Percentiles rank a stretch among this genome's conserved stretches.
Evolutionary conservation across 2,888 invertebrate genomes (phyloP).

Genomic region (Aporophyla lueneburgensis): DNA sequence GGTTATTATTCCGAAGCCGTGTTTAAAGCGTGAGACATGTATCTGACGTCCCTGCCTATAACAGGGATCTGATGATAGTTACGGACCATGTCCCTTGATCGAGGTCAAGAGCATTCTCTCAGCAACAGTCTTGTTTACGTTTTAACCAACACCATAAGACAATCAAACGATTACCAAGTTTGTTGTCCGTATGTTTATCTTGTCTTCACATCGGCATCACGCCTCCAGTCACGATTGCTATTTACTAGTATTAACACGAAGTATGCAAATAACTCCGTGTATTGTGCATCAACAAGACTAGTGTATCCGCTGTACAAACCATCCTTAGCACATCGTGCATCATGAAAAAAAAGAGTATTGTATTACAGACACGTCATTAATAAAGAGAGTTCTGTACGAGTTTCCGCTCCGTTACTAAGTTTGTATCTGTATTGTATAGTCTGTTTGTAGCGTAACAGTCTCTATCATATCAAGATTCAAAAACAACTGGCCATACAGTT

Average conservation of each 20-base stretch:
- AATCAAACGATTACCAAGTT: constrained; percentile 58
- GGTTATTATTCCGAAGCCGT: constrained; percentile 9
- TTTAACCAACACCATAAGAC: constrained; percentile 26
- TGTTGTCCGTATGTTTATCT: constrained; percentile 59
- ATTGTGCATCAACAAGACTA: constrained; percentile 62
- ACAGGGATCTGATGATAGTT: background rate
- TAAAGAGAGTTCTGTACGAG: constrained; percentile 51
- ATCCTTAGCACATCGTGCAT: constrained; percentile 47
- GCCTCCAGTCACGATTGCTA: constrained; percentile 71
- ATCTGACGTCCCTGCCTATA: constrained; percentile 3
- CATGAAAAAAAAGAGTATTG: constrained; percentile 57
- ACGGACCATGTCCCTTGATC: constrained; percentile 19
- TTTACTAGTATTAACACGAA: constrained; percentile 68
- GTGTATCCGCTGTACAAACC: constrained; percentile 52
- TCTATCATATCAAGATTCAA: constrained; percentile 37
- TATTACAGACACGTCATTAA: constrained; percentile 54
- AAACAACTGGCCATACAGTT: constrained; percentile 12
- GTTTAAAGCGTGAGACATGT: constrained; percentile 6
- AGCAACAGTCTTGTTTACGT: constrained; percentile 43
- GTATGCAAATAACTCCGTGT: constrained; percentile 69
- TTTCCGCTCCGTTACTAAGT: constrained; percentile 35
- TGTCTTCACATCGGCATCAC: constrained; percentile 65
- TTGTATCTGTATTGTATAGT: constrained; percentile 30
- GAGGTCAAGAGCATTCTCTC: constrained; percentile 27
- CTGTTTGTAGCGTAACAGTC: constrained; percentile 22